Base-by-base conservation (phyloP, 1,140 invertebrate genomes). In the Gonatopus flavifemur region DNA sequence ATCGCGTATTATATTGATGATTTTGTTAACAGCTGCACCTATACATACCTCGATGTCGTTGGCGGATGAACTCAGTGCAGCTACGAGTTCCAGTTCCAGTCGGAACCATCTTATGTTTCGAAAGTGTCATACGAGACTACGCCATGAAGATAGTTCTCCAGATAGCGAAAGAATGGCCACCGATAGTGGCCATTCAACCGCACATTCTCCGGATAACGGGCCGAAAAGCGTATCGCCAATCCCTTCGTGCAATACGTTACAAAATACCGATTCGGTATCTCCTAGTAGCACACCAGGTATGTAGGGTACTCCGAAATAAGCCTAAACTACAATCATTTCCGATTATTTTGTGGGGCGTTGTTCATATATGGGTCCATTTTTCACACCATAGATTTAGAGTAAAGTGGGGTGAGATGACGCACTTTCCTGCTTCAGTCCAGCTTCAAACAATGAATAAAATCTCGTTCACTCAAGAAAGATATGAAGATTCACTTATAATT, bases 111-210 rank as follows among this genome's bases (percentile, higher is more conserved):
- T 91, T 47, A 74, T 89, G 28, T 83, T 90, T 46, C 81, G 90
- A 43, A 91, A 90, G 69, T 89, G 86, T 50, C 74, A 78, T 44
- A 61, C 69, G 13, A 60, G 69, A 47, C 72, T 90, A 10, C 80
- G 88, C 57, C 88, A 92, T 59, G 88, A 89, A 66, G 89, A 91
- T 59, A 88, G 86, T 25, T 91, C 89, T 41, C 89, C 89, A 10
- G 90, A 92, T 59, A 91, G 88, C n/a, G 90, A 93, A 60, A 80
- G 87, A 38, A 80, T 90, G 58, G 84, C 89, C 47, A 87, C 88
- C 58, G 92, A 94, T 64, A 94, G 91, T 54, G 92, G 91, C 6
- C 88, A 94, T 73, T 93, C 90, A 39, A 93, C 91, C 1, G 89
- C 90, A 19, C 91, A 94, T 72, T 93, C 91, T 0, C 91, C 91